Conservation (phyloP, 2,888 invertebrate genomes). For the Onthophagus sagittarius region DNA sequence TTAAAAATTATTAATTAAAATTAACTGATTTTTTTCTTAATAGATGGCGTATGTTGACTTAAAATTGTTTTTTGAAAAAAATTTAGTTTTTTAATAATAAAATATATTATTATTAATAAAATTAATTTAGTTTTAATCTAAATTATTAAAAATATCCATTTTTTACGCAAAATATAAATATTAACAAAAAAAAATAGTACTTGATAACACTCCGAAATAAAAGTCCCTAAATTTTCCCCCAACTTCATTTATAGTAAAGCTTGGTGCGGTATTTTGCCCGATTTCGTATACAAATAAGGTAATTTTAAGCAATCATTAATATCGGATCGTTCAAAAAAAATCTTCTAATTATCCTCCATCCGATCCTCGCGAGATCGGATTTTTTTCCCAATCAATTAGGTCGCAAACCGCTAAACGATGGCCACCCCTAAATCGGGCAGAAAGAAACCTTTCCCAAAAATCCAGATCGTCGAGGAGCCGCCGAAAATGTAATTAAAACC, state of each 20-base stretch:
- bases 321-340: neutral
- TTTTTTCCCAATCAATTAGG: neutral
- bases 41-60: too few relatives aligned
- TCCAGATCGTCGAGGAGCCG: conserved; percentile 53
- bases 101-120: too few relatives aligned
- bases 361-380: neutral
- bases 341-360: neutral
- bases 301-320: neutral
- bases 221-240: neutral
- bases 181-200: neutral
- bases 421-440: conserved; percentile 28
- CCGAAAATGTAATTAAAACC: conserved; percentile 49
- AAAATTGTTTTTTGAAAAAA: too few relatives aligned
- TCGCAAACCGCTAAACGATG: neutral
- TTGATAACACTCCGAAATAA: neutral
- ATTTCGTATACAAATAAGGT: conserved; percentile 21
- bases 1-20: too few relatives aligned
- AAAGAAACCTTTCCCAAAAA: conserved; percentile 46
- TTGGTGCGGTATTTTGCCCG: neutral
- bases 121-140: too few relatives aligned
- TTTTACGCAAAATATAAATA: too few relatives aligned
- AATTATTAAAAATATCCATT: too few relatives aligned
- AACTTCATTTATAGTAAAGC: conserved; percentile 8
- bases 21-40: too few relatives aligned
- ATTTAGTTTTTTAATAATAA: too few relatives aligned